Percentiles rank a stretch among this genome's conserved stretches.
phyloP scores from a whole-genome alignment of 2,888 invertebrate species.

The Drosophila suboccidentalis region DNA sequence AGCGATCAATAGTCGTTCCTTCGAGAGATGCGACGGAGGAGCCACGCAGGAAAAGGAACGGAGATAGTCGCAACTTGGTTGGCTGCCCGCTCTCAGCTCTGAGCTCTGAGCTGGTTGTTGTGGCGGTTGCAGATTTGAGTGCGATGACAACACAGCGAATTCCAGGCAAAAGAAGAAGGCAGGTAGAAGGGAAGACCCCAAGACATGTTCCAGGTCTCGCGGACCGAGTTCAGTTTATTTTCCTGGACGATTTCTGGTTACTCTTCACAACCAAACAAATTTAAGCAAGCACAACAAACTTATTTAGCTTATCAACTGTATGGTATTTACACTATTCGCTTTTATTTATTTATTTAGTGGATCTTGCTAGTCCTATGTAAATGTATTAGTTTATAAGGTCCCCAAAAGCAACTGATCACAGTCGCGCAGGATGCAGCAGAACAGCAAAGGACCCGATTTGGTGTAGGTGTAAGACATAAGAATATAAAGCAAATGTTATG shows the following conservation, averaged over 20 bases:
- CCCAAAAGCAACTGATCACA: not conserved
- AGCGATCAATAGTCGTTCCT: slow-evolving; percentile 27
- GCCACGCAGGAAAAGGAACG: slow-evolving; percentile 19
- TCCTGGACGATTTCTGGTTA: slow-evolving; percentile 17
- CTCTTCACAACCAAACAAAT: slow-evolving; percentile 20
- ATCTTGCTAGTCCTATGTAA: not conserved
- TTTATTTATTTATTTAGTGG: not conserved
- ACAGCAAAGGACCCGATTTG: slow-evolving; percentile 33
- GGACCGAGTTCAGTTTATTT: slow-evolving; percentile 2
- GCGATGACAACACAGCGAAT: slow-evolving; percentile 58
- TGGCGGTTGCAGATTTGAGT: slow-evolving; percentile 73
- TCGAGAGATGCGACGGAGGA: slow-evolving; percentile 1
- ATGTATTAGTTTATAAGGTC: not conserved
- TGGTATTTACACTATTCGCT: not conserved
- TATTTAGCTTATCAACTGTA: not conserved
- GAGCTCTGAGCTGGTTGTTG: slow-evolving; percentile 38
- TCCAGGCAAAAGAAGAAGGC: slow-evolving; percentile 44
- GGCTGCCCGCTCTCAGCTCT: slow-evolving; percentile 2
- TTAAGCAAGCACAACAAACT: not conserved
- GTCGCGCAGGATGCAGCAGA: slow-evolving; percentile 4
- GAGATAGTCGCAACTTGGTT: slow-evolving; percentile 17
- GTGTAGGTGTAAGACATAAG: slow-evolving; percentile 60
- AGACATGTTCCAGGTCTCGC: slow-evolving; percentile 34
- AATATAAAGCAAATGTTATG: slow-evolving; percentile 77
- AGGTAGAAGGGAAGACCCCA: slow-evolving; percentile 41